These are phyloP conservation scores for Clarias platycephalus DNA, from an alignment of 2,797 vertebrate species.

Conservation along the genomic window DNA sequence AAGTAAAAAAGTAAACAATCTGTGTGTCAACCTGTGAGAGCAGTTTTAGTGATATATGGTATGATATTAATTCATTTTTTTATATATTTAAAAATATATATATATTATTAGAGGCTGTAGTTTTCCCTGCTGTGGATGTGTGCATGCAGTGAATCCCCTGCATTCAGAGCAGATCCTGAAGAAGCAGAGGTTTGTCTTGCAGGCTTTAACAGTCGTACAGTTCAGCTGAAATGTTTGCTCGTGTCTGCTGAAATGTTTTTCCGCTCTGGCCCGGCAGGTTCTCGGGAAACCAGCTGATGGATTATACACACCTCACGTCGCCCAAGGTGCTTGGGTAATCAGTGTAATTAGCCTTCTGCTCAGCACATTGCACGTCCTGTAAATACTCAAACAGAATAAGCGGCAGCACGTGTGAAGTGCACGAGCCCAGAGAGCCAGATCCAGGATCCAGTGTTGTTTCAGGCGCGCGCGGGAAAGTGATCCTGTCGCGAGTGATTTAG, in stretches of 20 bases:
- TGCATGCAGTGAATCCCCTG: slow-evolving; percentile 10
- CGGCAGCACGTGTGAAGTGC: slow-evolving; percentile 33
- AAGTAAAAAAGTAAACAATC: not conserved
- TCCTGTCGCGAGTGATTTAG: slow-evolving; percentile 8
- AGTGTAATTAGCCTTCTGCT: slow-evolving; percentile 39
- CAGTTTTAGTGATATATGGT: not conserved
- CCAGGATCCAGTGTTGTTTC: slow-evolving; percentile 36
- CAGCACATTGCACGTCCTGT: slow-evolving; percentile 40
- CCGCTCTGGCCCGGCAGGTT: slow-evolving; percentile 3
- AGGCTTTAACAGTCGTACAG: not conserved
- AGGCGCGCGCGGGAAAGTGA: slow-evolving; percentile 28
- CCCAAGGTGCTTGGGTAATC: slow-evolving; percentile 41
- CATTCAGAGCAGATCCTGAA: not conserved
- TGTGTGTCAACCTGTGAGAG: not conserved
- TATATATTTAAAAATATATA: too few species aligned
- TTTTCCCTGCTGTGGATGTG: too few species aligned
- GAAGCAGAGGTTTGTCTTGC: not conserved
- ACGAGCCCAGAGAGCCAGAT: slow-evolving; percentile 17
- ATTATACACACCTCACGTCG: slow-evolving; percentile 29
- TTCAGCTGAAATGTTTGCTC: slow-evolving; percentile 15
- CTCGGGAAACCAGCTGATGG: slow-evolving; percentile 21
- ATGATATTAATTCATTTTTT: not conserved
- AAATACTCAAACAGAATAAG: slow-evolving; percentile 38
- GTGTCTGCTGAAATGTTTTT: not conserved
- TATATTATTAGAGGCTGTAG: too few species aligned